Evolutionary conservation across 2,888 invertebrate species (phyloP), one percentile per base, ranked within the genome.

Genomic region (Tetranychus truncatus): DNA sequence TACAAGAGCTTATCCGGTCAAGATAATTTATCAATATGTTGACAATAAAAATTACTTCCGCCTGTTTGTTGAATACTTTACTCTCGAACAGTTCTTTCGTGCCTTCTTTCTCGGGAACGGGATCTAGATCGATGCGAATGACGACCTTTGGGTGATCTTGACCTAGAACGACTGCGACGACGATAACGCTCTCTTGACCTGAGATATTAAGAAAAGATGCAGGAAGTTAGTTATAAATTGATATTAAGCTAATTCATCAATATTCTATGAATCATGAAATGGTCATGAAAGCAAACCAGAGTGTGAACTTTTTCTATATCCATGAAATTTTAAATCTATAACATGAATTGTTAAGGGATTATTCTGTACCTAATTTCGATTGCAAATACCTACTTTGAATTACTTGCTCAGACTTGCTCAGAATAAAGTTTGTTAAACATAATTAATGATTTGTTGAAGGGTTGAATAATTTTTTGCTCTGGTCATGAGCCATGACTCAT

Each of bases 141-240:
- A 45, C 76, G 76, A 1, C 77, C 76, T 69, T 24, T 69, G 9
- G 76, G 74, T 6, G 79, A 79, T 44, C 78, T 78, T 18, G 79
- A 78, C 44, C 79, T 78, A 18, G 45, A 76, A 24, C 73, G 72
- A 67, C 76, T 65, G 71, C 72, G 69, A 21, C 74, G 44, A n/a
- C 71, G 74, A 20, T 24, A 45, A 18, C 74, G 72, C 8, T 75
- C 75, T n/a, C 75, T 69, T 11, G 75, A 75, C 72, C 75, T 75
- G 1, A 67, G n/a, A 45, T 20, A 45, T n/a, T 11, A 21, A 15
- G 45, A 45, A n/a, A 74, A 66, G 8, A 18, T 45, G 4, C 8
- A 71, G 45, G 5, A 21, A 20, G 55, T 55, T 55, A 55, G 55
- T 55, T 15, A 72, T 72, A 72, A 46, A 34, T 34, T 34, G 34